Base-by-base conservation (phyloP, 2,113 vertebrate genomes). In the Chroicocephalus ridibundus region DNA sequence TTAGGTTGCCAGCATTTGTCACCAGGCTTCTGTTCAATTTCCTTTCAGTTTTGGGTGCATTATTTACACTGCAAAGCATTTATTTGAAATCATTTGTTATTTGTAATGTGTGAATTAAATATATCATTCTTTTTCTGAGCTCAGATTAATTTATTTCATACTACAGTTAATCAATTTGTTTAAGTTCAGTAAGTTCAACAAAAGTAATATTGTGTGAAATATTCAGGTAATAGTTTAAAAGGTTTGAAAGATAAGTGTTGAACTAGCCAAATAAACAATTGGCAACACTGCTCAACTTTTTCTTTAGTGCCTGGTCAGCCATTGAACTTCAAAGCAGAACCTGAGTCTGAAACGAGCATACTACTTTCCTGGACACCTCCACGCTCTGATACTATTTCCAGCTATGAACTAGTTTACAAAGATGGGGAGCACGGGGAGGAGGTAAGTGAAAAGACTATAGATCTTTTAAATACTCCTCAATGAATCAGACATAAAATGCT, bases 331-430 rank as follows among this genome's bases (percentile, higher is more conserved):
- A 99, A 98, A 98, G 99, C 99, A 55, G 99, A 99, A 97, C 99
- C 99, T 70, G 99, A 99, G 93, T 99, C 99, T 47, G 99, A 99
- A 98, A 99, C 99, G 0, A 99, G 99, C 71, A 99, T 99, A 96
- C 96, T 99, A 78, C 98, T 99, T 49, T 99, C 99, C 32, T 99
- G 99, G 99, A 98, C 98, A 10, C 98, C 99, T 40, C 99, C 99
- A 31, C 98, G 99, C 76, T 99, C 99, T 93, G 99, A 99, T 94
- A 99, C 99, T 65, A 99, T 99, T 83, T 99, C 98, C 61, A 99
- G 98, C 97, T 99, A 99, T 85, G 99, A 99, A 91, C 98, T 99
- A 34, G 97, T 99, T 96, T 99, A 99, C 97, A 99, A 98, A 98
- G 99, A 99, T 93, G 99, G 98, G n/a, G 99, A 99, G 6, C 99